Percentiles rank a stretch among this genome's conserved stretches.
Evolutionary conservation across 2,113 vertebrate species (phyloP).

Genomic region (Nesogale talazaci): DNA sequence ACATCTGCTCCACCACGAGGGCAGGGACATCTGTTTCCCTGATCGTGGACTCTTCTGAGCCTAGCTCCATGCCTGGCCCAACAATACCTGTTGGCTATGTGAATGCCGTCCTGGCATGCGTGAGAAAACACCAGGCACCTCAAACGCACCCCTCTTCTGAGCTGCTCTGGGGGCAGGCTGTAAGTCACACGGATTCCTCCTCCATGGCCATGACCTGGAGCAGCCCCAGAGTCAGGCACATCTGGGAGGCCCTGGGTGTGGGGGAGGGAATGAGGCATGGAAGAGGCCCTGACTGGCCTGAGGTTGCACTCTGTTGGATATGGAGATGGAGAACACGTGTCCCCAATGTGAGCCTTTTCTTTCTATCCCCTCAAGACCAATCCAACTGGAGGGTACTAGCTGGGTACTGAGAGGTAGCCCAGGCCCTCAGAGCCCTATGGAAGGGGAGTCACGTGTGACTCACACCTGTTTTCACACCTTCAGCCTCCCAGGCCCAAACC

Average conservation of each 20-base stretch:
- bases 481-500: conserved; percentile 52
- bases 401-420: conserved; percentile 10
- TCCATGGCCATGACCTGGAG: neutral
- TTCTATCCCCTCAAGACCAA: neutral
- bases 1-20: neutral
- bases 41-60: conserved; percentile 47
- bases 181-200: neutral
- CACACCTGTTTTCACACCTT: conserved; percentile 74
- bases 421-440: conserved; percentile 7
- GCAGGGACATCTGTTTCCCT: too few species aligned
- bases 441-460: conserved; percentile 63
- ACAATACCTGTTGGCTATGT: neutral
- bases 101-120: neutral
- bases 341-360: neutral
- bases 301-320: neutral
- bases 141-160: neutral
- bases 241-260: neutral
- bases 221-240: neutral
- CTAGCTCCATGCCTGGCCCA: neutral
- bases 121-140: neutral
- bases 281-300: neutral
- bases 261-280: neutral
- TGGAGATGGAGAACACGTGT: neutral
- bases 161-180: neutral
- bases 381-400: neutral